Evolutionary conservation across 2,797 vertebrate species (phyloP).

Genomic region (Uromys caudimaculatus): DNA sequence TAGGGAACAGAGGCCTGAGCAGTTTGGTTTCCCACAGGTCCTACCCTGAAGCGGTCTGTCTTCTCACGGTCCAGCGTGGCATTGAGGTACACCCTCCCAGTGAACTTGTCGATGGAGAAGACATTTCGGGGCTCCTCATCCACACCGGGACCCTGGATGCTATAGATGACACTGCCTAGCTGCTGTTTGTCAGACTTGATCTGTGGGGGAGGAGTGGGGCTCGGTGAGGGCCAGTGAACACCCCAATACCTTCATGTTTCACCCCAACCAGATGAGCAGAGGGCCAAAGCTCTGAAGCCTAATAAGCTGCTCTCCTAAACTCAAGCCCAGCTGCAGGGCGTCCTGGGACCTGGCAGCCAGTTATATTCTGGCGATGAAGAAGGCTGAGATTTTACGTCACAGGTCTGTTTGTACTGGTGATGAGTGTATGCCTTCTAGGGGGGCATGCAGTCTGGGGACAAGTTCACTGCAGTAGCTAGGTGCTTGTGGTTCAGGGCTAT

Average conservation of each 20-base stretch:
- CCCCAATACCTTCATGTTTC: neutral
- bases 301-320: neutral
- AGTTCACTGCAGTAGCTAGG: too few relatives aligned
- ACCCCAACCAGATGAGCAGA: neutral
- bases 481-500: neutral
- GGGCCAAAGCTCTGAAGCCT: neutral
- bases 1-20: neutral
- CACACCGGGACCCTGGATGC: conserved; percentile 96
- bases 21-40: neutral
- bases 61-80: conserved; percentile 95
- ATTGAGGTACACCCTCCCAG: conserved; percentile 94
- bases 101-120: conserved; percentile 96
- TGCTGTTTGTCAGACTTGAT: conserved; percentile 98
- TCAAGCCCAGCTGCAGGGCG: neutral
- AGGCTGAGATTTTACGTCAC: too few relatives aligned
- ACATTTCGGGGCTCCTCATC: conserved; percentile 95
- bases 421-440: neutral
- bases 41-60: conserved; percentile 93
- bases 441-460: too few relatives aligned
- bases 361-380: too few relatives aligned
- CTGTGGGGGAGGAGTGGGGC: conserved; percentile 80
- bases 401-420: neutral
- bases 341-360: too few relatives aligned
- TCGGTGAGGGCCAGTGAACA: neutral
- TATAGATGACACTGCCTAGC: conserved; percentile 95